Base-by-base conservation (phyloP, 2,113 vertebrate genomes). In the Saccopteryx bilineata region DNA sequence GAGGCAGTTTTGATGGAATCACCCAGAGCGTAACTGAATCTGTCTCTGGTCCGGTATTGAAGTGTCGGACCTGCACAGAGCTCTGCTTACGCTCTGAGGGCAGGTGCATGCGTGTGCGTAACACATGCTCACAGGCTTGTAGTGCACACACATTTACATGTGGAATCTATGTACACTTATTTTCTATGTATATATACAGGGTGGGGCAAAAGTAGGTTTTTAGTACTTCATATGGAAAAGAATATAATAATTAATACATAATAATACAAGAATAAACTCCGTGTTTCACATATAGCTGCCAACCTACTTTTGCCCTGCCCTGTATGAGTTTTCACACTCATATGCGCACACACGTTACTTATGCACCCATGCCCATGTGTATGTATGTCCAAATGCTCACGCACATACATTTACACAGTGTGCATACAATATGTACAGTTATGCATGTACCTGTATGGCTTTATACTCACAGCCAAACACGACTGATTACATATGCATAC, bases 1-100 rank as follows among this genome's bases (percentile, higher is more conserved):
- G 98, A 98, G 96, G 93, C 84, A 94, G 39, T 98, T 98, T 97
- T 96, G 93, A 91, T 63, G 95, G 93, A 94, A 95, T 97, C 86
- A 90, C 94, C 81, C 54, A 31, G 48, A 94, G 83, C 94, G 96
- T 95, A 88, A 97, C 71, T 56, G 90, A 97, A 97, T 76, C 52
- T 95, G 94, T 96, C 98, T 94, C 92, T 61, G 48, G 60, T 54
- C 1, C 11, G 26, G 65, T 48, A 6, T 0, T 8, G 60, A 93
- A 72, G 83, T 46, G 72, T 68, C 31, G 69, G 54, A 87, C 46
- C 68, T 81, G 15, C 52, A 60, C 7, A 0, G 9, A 9, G 56
- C n/a, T 50, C 13, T 48, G 19, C 9, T 50, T 86, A 63, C 24
- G 13, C 7, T 74, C 26, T 33, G 9, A n/a, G 7, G 7, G 31